Base-by-base conservation (phyloP, 2,797 vertebrate species). In the Malurus splendens region DNA sequence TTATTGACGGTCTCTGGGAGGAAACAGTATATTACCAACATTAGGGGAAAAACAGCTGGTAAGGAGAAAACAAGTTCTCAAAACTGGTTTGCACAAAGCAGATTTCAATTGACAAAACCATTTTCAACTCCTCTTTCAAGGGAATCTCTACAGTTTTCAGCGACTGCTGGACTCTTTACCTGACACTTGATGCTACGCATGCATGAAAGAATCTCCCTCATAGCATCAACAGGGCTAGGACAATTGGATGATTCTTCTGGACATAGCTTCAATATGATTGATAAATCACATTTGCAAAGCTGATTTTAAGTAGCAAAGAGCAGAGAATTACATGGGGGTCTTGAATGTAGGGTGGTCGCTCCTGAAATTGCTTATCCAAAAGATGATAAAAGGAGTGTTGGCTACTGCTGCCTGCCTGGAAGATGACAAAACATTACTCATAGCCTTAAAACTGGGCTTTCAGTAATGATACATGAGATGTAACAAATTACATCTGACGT, bases 211-310 rank as follows among this genome's bases (percentile, higher is more conserved):
- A 18, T 19, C 45, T 22, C 12, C 11, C n/a, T 41, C 5, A 55
- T 2, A 86, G 36, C 22, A 25, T 68, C n/a, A 68, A 32, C 5
- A 56, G 27, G 18, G 36, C 16, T 60, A 48, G 36, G 24, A 72
- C 76, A 80, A 66, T 3, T 55, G 13, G 6, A 64, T 24, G 4
- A 41, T 17, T 89, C 32, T 75, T 72, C 27, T n/a, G 42, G 62
- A 25, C 19, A n/a, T 7, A 47, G 14, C 14, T 84, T 70, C 60
- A 56, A 7, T 25, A 10, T 51, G 39, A 82, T 10, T n/a, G 51
- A 42, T 42, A 4, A 8, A 25, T 42, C 0, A 0, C 28, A 52
- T 66, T 38, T 81, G 39, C 60, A 45, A 75, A 85, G 9, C 23
- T 66, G 56, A 33, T 0, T 1, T 55, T 68, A 80, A 47, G 15